Percentiles rank a stretch among this genome's conserved stretches.
Evolutionary conservation across 2,888 invertebrate species (phyloP).

Genomic region (Iphiclides podalirius): DNA sequence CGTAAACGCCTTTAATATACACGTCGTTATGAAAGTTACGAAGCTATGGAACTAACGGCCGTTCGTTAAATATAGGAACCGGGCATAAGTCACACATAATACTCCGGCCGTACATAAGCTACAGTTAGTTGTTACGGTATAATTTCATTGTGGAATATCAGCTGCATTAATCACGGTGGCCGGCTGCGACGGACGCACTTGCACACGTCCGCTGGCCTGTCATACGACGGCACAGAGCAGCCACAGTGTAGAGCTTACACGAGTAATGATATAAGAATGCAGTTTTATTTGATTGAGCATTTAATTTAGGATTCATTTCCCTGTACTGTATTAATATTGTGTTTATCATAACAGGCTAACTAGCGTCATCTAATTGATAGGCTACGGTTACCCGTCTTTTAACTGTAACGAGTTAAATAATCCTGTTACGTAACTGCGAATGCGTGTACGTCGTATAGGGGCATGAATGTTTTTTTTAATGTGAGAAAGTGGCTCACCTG

Average conservation of each 20-base stretch:
- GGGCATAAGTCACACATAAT: background rate
- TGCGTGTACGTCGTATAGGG: no score
- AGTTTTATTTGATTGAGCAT: no score
- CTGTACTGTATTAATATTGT: background rate
- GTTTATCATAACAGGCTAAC: background rate
- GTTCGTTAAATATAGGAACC: no score
- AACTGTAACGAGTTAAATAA: no score
- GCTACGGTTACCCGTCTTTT: no score
- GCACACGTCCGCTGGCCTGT: conserved; percentile 21
- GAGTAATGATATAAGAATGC: background rate
- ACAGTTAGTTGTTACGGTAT: conserved; percentile 1
- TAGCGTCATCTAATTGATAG: background rate
- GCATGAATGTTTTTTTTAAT: no score
- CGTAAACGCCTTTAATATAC: no score
- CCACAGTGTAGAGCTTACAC: background rate
- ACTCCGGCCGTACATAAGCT: background rate
- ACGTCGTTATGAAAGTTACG: no score
- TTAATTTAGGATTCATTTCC: no score
- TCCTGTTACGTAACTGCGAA: no score
- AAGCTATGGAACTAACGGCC: no score
- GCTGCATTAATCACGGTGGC: conserved; percentile 28
- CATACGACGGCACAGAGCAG: conserved; percentile 4
- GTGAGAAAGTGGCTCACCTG: no score
- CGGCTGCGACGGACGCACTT: conserved; percentile 27
- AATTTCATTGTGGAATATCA: conserved; percentile 16